Percentiles rank a stretch among this genome's conserved stretches.
Evolutionary conservation across 2,113 vertebrate genomes (phyloP).

Genomic region (Podilymbus podiceps): DNA sequence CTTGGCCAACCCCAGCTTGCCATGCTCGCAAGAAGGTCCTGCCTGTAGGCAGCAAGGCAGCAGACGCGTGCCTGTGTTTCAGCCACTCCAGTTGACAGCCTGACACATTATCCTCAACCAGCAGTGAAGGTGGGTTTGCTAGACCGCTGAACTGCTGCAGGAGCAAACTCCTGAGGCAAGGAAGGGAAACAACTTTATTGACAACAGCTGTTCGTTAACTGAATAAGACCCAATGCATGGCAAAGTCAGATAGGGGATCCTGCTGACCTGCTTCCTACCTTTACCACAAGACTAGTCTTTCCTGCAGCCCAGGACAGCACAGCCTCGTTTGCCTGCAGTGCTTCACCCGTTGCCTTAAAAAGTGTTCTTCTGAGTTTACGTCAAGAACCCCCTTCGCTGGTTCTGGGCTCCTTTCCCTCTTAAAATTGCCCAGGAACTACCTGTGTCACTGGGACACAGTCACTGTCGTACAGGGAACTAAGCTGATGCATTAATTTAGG

Average conservation of each 20-base stretch:
- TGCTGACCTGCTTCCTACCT: neutral
- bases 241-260: neutral
- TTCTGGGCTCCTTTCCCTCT: neutral
- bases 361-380: neutral
- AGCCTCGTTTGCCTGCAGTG: neutral
- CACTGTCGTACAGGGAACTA: neutral
- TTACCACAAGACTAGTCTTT: neutral
- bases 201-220: neutral
- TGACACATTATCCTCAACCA: neutral
- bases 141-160: neutral
- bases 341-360: neutral
- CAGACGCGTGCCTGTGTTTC: neutral
- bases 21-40: neutral
- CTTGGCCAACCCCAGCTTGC: neutral
- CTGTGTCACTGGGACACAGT: neutral
- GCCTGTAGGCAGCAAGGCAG: neutral
- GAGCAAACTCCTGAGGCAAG: neutral
- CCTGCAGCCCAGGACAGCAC: neutral
- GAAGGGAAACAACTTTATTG: neutral
- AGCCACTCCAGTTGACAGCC: neutral
- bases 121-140: neutral
- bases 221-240: neutral
- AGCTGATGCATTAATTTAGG: neutral
- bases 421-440: neutral
- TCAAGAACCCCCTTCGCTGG: neutral